Evolutionary conservation across 1,140 invertebrate species (phyloP), one percentile per base, ranked within the genome.

Genomic region (Ceratina japonica): DNA sequence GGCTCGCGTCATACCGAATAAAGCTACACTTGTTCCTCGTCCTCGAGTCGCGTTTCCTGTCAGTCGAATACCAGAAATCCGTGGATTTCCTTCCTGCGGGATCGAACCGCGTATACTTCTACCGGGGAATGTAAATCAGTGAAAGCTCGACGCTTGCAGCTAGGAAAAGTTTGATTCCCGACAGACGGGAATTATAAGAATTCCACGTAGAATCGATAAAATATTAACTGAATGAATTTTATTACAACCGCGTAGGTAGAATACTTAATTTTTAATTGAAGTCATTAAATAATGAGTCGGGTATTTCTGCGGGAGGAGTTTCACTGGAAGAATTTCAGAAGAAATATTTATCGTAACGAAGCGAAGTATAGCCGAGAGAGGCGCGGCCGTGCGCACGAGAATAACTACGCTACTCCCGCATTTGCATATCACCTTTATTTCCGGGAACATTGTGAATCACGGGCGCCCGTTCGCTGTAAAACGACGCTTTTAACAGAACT

Each of bases 381-480:
- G 66, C 37, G n/a, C 56, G 66, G 3, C 13, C 52, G 62, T n/a
- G 52, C 22, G 31, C 37, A 10, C 62, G 56, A 71, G 82, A 83
- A 75, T 82, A 75, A 84, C 70, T 66, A 64, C n/a, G 64, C 54
- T 65, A 64, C 66, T 74, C 62, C 66, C 54, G 52, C 64, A 66
- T 82, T 79, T 78, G 80, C 74, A 82, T 82, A 82, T 54, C 51
- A 44, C 80, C 69, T 82, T 78, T 82, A 82, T 83, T 83, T 82
- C 37, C 66, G 65, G 64, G 74, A 66, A 79, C 24, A 31, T 27
- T 49, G 58, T 71, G 75, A 77, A 62, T 77, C 75, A 77, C 66
- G 58, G 54, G 10, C 18, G 22, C 13, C 2, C 13, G 37, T 44
- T 44, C 27, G 37, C 8, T 24, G 37, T 66, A 58, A 69, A 51